Percentiles rank a stretch among this genome's conserved stretches.
Conservation (phyloP, 2,888 invertebrate genomes). For the Troides aeacus region DNA sequence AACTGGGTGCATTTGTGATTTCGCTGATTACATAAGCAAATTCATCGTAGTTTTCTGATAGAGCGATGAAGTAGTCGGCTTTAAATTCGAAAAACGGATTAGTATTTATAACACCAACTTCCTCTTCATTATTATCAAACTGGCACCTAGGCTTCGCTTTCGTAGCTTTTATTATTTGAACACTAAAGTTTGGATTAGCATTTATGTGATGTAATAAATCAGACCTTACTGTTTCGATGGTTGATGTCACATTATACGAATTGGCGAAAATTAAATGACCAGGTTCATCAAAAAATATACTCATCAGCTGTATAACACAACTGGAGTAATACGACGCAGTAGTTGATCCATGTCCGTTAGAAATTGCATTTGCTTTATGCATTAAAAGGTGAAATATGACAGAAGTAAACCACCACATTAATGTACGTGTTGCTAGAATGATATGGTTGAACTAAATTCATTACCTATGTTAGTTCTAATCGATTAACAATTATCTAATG, state of each 20-base stretch:
- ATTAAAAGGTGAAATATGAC: background rate
- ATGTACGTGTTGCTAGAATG: background rate
- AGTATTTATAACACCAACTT: background rate
- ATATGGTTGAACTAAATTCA: background rate
- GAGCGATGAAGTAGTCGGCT: background rate
- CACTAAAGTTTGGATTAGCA: background rate
- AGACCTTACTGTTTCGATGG: slow-evolving; percentile 47
- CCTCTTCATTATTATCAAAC: background rate
- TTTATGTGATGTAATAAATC: slow-evolving; percentile 25
- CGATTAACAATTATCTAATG: background rate
- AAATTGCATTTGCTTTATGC: background rate
- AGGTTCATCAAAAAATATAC: slow-evolving; percentile 47
- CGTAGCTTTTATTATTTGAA: background rate
- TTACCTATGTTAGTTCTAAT: background rate
- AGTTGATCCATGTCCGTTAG: background rate
- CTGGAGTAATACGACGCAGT: slow-evolving; percentile 3
- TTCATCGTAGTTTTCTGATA: background rate
- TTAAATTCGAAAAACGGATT: slow-evolving; percentile 4
- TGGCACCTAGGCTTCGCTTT: background rate
- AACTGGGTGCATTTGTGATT: background rate
- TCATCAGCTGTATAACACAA: slow-evolving; percentile 51
- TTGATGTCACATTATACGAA: slow-evolving; percentile 45
- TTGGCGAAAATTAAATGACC: slow-evolving; percentile 56
- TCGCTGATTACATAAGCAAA: background rate
- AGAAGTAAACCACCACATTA: background rate